A percentile compares a stretch with the other conserved stretches of the same genome.
Evolutionary conservation across 2,888 invertebrate species (phyloP).

Genomic region (Oscheius sp.): DNA sequence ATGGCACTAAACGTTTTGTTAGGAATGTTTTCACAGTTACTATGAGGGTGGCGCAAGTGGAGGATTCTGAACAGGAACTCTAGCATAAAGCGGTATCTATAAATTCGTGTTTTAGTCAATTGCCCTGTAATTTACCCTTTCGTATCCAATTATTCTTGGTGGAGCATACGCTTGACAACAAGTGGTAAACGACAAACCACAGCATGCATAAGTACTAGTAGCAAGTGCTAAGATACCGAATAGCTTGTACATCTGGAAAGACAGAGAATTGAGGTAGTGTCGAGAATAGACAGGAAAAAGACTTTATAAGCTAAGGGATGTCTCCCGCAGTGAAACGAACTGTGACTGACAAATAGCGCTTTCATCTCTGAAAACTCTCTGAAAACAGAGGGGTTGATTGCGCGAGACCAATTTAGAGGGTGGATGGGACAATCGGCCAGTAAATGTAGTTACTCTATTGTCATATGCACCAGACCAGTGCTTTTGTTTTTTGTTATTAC

Average conservation of each 20-base stretch:
- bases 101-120: not conserved
- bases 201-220: constrained; percentile 1
- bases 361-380: not conserved
- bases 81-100: constrained; percentile 24
- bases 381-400: constrained; percentile 28
- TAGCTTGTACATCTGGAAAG: constrained; percentile 5
- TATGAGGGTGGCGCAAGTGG: constrained; percentile 19
- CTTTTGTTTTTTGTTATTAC: no score
- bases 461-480: constrained; percentile 24
- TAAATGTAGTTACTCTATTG: constrained; percentile 16
- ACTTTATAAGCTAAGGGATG: not conserved
- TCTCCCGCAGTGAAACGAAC: constrained; percentile 8
- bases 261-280: not conserved
- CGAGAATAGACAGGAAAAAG: no score
- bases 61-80: constrained; percentile 13
- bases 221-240: not conserved
- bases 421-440: not conserved
- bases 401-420: constrained; percentile 18
- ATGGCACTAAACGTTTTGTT: not conserved
- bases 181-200: constrained; percentile 16
- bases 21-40: not conserved
- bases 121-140: constrained; percentile 14
- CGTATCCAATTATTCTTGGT: constrained; percentile 25
- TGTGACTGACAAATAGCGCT: constrained; percentile 27
- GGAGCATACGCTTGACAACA: constrained; percentile 25